A percentile compares a stretch with the other conserved stretches of the same genome.
These are phyloP conservation scores for Acestrorhynchus altus DNA, from an alignment of 2,797 vertebrate species.

Conservation along the genomic window DNA sequence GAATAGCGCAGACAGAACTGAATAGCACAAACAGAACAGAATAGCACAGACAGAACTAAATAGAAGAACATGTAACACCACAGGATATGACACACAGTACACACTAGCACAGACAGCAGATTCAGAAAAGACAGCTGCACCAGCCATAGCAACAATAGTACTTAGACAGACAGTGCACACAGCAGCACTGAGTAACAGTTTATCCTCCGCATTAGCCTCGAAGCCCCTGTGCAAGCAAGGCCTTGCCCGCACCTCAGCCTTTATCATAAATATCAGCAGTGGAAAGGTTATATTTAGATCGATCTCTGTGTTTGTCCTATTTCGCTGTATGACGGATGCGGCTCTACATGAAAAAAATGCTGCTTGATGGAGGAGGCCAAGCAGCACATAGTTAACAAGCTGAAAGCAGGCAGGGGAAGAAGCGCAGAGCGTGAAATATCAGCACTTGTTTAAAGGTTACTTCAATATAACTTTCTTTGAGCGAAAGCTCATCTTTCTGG, in stretches of 20 bases:
- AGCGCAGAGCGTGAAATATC: conserved; percentile 79
- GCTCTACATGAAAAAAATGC: conserved; percentile 57
- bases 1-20: neutral
- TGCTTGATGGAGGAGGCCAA: conserved; percentile 74
- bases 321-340: conserved; percentile 78
- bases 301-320: conserved; percentile 76
- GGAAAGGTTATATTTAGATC: conserved; percentile 81
- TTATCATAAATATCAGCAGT: conserved; percentile 68
- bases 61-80: neutral
- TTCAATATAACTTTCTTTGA: conserved; percentile 76
- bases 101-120: neutral
- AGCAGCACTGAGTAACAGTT: conserved; percentile 59
- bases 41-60: neutral
- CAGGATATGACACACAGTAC: too few relatives aligned
- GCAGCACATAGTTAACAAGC: conserved; percentile 71
- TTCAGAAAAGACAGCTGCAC: neutral
- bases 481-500: conserved; percentile 67
- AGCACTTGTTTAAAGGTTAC: conserved; percentile 81
- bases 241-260: conserved; percentile 71
- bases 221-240: conserved; percentile 75
- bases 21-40: neutral
- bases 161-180: neutral
- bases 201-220: conserved; percentile 73
- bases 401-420: conserved; percentile 68
- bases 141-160: conserved; percentile 7